A percentile compares a stretch with the other conserved stretches of the same genome.
Evolutionary conservation across 2,113 vertebrate species (phyloP).

Genomic region (Oryzias melastigma): DNA sequence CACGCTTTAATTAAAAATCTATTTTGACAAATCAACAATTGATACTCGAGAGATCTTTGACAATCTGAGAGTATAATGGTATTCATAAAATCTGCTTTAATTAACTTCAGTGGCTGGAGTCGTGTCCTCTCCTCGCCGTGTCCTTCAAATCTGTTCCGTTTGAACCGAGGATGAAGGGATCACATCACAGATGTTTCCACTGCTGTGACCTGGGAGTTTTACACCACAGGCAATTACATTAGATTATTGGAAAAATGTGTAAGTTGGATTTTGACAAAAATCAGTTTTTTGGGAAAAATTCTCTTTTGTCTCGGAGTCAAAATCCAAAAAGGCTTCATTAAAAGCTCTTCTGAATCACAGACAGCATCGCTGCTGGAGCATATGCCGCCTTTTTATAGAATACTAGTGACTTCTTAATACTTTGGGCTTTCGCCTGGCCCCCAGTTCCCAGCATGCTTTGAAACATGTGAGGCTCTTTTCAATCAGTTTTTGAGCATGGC

Average conservation of each 20-base stretch:
- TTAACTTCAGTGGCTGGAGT: slow-evolving; percentile 48
- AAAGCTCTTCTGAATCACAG: slow-evolving; percentile 32
- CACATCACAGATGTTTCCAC: slow-evolving; percentile 19
- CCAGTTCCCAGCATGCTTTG: slow-evolving; percentile 82
- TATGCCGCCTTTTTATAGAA: slow-evolving; percentile 71
- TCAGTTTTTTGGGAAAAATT: not conserved
- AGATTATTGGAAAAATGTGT: slow-evolving; percentile 17
- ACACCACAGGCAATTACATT: slow-evolving; percentile 3
- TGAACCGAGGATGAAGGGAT: slow-evolving; percentile 29
- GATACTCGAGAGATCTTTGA: slow-evolving; percentile 60
- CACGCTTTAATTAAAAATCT: slow-evolving; percentile 67
- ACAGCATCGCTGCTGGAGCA: slow-evolving; percentile 45
- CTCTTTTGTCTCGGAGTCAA: not conserved
- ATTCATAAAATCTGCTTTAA: slow-evolving; percentile 54
- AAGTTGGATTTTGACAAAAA: not conserved
- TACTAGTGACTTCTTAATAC: slow-evolving; percentile 75
- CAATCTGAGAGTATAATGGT: slow-evolving; percentile 37
- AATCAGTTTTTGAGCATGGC: slow-evolving; percentile 78
- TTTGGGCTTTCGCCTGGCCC: slow-evolving; percentile 77
- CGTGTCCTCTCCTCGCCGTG: slow-evolving; percentile 31
- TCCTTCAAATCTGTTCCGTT: slow-evolving; percentile 44
- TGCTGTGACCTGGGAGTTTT: slow-evolving; percentile 32
- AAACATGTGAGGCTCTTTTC: slow-evolving; percentile 83
- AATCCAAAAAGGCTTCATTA: not conserved
- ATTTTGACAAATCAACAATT: slow-evolving; percentile 56